Conservation (phyloP, 2,888 invertebrate genomes). For the Hanleya hanleyi region DNA sequence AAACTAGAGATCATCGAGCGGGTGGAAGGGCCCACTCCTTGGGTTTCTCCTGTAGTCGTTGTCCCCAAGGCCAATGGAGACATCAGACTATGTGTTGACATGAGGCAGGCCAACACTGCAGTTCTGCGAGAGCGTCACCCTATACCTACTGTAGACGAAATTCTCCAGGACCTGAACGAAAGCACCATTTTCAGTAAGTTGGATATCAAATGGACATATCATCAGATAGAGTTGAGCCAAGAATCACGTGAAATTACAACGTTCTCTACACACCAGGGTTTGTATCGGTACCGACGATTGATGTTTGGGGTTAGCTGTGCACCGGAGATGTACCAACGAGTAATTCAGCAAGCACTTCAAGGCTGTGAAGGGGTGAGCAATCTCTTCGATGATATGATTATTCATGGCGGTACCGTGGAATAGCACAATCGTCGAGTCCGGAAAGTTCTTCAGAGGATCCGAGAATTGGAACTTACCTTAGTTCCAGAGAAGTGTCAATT, state of each 20-base stretch:
- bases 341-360: conserved; percentile 9
- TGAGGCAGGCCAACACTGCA: conserved; percentile 2
- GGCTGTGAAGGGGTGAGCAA: conserved; percentile 17
- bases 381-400: conserved; percentile 37
- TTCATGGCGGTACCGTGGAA: conserved; percentile 32
- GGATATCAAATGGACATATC: not conserved
- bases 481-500: conserved; percentile 43
- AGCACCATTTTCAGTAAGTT: not conserved
- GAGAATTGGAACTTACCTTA: conserved; percentile 36
- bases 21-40: not conserved
- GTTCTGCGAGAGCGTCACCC: not conserved
- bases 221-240: conserved; percentile 17
- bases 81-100: not conserved
- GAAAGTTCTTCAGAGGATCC: conserved; percentile 28
- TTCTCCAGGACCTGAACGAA: not conserved
- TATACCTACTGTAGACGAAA: not conserved
- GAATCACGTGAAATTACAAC: conserved; percentile 21
- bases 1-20: not conserved
- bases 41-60: not conserved
- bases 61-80: not conserved
- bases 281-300: conserved; percentile 18
- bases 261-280: conserved; percentile 18
- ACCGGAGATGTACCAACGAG: conserved; percentile 18
- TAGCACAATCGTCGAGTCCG: conserved; percentile 36
- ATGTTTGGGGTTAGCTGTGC: conserved; percentile 35